A percentile compares a stretch with the other conserved stretches of the same genome.
phyloP scores from a whole-genome alignment of 2,113 vertebrate genomes.

The Odobenus rosmarus region DNA sequence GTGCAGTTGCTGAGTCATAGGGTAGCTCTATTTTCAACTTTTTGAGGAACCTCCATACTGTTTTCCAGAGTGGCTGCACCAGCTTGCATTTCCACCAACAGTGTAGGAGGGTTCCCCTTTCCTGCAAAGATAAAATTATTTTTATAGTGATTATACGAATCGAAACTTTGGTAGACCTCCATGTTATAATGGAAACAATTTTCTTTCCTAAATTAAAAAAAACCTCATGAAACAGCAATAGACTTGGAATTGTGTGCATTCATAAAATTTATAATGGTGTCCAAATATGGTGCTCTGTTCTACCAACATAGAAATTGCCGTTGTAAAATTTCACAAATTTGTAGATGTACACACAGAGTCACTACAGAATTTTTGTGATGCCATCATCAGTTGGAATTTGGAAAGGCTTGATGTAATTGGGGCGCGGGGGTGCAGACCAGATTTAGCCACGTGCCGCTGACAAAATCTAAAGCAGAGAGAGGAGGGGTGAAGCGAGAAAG shows the following conservation, averaged over 20 bases:
- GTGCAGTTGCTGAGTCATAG: too few species aligned
- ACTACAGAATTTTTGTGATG: background rate
- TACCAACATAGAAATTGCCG: background rate
- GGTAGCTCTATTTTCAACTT: too few species aligned
- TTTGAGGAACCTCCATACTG: too few species aligned
- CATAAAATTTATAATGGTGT: background rate
- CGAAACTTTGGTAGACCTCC: conserved; percentile 5
- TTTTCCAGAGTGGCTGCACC: too few species aligned
- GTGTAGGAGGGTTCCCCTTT: too few species aligned
- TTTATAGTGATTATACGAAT: background rate
- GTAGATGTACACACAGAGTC: background rate
- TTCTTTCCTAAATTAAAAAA: background rate
- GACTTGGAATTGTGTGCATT: background rate
- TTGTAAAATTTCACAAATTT: background rate
- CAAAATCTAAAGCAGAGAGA: background rate
- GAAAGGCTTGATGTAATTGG: background rate
- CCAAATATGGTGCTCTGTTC: background rate
- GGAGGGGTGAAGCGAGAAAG: background rate
- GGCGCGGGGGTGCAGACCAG: background rate
- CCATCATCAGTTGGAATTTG: background rate
- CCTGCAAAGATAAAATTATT: background rate
- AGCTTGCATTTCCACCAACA: too few species aligned
- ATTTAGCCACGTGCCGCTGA: background rate
- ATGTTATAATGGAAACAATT: background rate
- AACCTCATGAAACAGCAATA: background rate